Base-by-base conservation (phyloP, 2,797 vertebrate genomes). In the Octomys mimax region DNA sequence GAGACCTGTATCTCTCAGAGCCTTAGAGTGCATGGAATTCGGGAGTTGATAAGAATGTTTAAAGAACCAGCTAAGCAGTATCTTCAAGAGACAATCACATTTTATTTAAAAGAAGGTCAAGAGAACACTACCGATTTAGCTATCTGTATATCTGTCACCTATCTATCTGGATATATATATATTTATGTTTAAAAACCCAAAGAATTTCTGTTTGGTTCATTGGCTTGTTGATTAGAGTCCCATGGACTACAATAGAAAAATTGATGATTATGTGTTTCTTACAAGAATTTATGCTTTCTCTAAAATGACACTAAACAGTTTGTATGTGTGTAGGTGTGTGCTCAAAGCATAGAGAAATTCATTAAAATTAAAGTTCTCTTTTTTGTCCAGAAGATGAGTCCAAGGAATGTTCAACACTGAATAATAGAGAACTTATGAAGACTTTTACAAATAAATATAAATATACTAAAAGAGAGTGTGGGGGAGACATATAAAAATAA, bases 401-500 rank as follows among this genome's bases (percentile, higher is more conserved):
- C 2, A 82, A 83, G 12, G 12, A 70, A 70, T 33, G 8, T 46
- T 85, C 49, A 54, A 21, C 33, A 33, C 16, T 62, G 46, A 85
- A 49, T 8, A 87, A 31, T 14, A 68, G 14, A 28, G 68, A 22
- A 77, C 24, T 1, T 22, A 4, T 39, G 4, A 68, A 7, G n/a
- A 24, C 19, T 87, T 93, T 80, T 57, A 64, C 22, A 78, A 90
- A 66, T 83, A 86, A 89, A 82, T 70, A 79, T 83, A 81, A 86
- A 81, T 70, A 46, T 46, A 9, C 19, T 36, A 52, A 24, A 22
- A 57, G 12, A 28, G 0, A 33, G 24, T 12, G 6, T 14, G 21
- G 5, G 42, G 7, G 6, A n/a, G 11, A 10, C 52, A 11, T 52
- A 5, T 10, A 21, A 70, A 9, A 78, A 11, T 64, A 57, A 84